Evolutionary conservation across 2,888 invertebrate genomes (phyloP).

Genomic region (Gastracanthus pulcherrimus): DNA sequence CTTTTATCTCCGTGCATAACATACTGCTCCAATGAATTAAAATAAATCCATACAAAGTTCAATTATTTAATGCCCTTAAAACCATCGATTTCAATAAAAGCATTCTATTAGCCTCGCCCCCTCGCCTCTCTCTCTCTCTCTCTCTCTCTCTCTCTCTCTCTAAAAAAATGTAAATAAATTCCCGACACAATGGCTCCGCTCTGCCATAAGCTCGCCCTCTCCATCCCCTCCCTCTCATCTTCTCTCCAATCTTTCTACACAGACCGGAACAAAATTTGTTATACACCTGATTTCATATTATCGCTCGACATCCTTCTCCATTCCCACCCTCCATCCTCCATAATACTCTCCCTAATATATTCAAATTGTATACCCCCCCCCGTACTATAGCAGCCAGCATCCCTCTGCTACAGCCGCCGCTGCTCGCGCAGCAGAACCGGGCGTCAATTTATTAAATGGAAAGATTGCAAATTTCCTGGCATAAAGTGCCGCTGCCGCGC

Average conservation of each 20-base stretch:
- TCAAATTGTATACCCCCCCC: slow-evolving; percentile 74
- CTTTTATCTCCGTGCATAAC: no score
- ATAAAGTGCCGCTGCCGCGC: slow-evolving; percentile 73
- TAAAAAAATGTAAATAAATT: slow-evolving; percentile 42
- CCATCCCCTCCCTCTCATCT: background rate
- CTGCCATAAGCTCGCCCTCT: slow-evolving; percentile 9
- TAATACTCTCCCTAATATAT: slow-evolving; percentile 71
- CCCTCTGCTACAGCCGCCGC: background rate
- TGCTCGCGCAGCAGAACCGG: background rate
- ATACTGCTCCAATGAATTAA: no score
- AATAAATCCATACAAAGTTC: no score
- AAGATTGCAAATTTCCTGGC: slow-evolving; percentile 77
- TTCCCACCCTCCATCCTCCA: background rate
- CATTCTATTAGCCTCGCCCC: no score
- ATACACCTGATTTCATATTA: slow-evolving; percentile 57
- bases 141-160: no score
- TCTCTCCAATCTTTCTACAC: background rate
- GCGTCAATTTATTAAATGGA: slow-evolving; percentile 77
- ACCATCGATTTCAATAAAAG: background rate
- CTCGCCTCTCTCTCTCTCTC: no score
- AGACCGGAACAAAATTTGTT: slow-evolving; percentile 46
- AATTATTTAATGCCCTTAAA: background rate
- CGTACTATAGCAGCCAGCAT: slow-evolving; percentile 54
- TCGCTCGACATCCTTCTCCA: slow-evolving; percentile 26
- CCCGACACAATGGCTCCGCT: background rate